Evolutionary conservation across 1,140 invertebrate species (phyloP).

Genomic region (Prorops nasuta): DNA sequence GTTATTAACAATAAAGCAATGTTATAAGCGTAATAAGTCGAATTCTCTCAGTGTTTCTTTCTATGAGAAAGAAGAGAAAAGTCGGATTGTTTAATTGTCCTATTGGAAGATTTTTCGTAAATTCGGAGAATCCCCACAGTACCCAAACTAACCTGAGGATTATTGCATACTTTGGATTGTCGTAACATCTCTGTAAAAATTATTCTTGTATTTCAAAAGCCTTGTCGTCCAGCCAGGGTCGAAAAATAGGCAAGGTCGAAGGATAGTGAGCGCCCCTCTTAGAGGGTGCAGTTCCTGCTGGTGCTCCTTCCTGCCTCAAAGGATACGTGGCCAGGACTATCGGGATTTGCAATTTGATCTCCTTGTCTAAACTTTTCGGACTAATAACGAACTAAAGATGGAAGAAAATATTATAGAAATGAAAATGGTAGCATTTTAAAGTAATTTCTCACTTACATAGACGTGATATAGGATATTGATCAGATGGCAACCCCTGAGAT

Average conservation of each 20-base stretch:
- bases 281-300: constrained; percentile 61
- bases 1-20: constrained; percentile 2
- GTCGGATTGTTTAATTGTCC: no score
- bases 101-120: no score
- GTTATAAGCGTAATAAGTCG: constrained; percentile 15
- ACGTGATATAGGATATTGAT: constrained; percentile 95
- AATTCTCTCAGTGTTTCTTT: no score
- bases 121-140: no score
- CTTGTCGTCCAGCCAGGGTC: constrained; percentile 83
- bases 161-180: no score
- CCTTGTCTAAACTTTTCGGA: constrained; percentile 87
- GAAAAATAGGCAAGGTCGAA: constrained; percentile 86
- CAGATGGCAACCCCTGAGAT: constrained; percentile 91
- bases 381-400: constrained; percentile 79
- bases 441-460: constrained; percentile 74
- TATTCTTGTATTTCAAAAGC: constrained; percentile 55
- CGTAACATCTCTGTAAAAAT: no score
- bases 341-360: constrained; percentile 88
- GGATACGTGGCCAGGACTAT: constrained; percentile 94
- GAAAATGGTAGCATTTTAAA: background rate
- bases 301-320: constrained; percentile 66
- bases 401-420: constrained; percentile 1
- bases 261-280: constrained; percentile 85
- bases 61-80: no score
- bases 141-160: no score